Evolutionary conservation across 2,797 vertebrate species (phyloP), one percentile per base, ranked within the genome.

Genomic region (Semaprochilodus insignis): DNA sequence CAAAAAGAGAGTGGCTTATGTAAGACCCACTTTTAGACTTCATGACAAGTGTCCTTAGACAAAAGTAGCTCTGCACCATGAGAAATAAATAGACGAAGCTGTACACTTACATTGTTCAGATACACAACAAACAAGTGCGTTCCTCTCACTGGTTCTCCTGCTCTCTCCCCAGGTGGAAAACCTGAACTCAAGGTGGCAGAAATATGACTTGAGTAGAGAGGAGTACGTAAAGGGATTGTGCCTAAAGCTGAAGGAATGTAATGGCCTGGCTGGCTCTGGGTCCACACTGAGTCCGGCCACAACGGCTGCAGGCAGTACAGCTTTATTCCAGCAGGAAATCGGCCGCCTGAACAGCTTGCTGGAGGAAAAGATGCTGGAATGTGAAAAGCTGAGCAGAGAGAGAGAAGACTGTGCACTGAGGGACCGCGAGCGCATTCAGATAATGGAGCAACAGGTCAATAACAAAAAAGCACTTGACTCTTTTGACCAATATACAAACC

Each of bases 141-240:
- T 59, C 8, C 59, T 4, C 16, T 76, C 19, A 55, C 51, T 1
- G 31, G 44, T 81, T 3, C 63, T 62, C 62, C 67, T 48, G 13
- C 63, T 77, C 72, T 36, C 62, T 31, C 19, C 14, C 25, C 86
- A 99, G 97, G 97, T 98, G 15, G 97, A 98, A 89, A 94, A 93
- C 83, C 93, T 99, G 80, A 99, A 99, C 5, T 93, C 96, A 1
- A 96, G 96, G 73, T 99, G 98, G 98, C 98, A 99, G 91, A 97
- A 95, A 80, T 99, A 99, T 0, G 97, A 99, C 0, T 94, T 94
- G 0, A 97, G 97, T 78, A 90, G 97, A 88, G 97, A 99, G 0
- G 96, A 96, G 71, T 97, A 98, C 0, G 97, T 99, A 88, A 91
- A 95, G 86, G 91, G 91, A 1, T 89, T 99, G 40, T 96, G 95